Conservation (phyloP, 2,888 invertebrate genomes). For the Frankliniella fusca region DNA sequence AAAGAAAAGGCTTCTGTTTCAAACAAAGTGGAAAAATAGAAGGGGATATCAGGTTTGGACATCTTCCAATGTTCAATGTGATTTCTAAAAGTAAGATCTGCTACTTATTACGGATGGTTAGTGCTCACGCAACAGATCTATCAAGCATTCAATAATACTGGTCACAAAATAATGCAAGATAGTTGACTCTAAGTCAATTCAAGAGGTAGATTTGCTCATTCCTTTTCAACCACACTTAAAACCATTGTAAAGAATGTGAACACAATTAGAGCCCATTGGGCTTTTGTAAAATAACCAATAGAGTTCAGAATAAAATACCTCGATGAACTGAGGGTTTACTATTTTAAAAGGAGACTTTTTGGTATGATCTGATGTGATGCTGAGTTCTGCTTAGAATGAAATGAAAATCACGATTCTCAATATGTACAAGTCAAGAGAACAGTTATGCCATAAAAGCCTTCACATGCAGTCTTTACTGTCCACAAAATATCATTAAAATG, state of each 20-base stretch:
- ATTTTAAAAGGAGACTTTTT: not conserved
- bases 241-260: not conserved
- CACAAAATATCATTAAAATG: not conserved
- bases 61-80: no score
- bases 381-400: not conserved
- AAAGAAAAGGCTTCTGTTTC: no score
- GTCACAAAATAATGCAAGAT: not conserved
- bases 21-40: no score
- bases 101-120: no score
- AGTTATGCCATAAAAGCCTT: not conserved
- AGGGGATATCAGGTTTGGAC: no score
- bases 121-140: no score
- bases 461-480: not conserved
- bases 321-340: no score
- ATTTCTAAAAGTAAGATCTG: no score
- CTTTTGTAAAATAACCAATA: not conserved
- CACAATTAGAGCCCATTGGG: no score
- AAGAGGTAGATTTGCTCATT: not conserved
- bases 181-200: not conserved
- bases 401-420: not conserved
- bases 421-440: conserved; percentile 14
- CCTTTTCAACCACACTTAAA: not conserved
- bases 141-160: not conserved
- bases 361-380: conserved; percentile 5
- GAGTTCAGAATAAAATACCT: not conserved